These are phyloP conservation scores for Chaetorhynchus papuensis DNA, from an alignment of 2,113 vertebrate species.

Conservation along the genomic window DNA sequence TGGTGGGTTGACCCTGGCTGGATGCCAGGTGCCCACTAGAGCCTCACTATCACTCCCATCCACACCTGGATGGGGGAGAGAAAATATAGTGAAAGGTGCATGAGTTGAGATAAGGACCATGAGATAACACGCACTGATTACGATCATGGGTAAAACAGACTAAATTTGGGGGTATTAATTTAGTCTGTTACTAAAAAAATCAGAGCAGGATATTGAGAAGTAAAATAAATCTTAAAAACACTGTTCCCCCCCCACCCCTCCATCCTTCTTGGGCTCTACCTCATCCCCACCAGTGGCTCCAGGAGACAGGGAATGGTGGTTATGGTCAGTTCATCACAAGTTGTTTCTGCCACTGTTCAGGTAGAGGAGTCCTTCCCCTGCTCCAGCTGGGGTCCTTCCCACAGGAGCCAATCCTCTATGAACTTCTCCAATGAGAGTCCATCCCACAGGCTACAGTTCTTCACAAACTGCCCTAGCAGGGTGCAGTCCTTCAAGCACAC, in stretches of 20 bases:
- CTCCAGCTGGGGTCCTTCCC: not conserved
- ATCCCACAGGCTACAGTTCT: not conserved
- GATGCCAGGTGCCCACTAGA: not conserved
- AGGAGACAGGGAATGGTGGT: not conserved
- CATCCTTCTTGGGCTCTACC: fast-evolving
- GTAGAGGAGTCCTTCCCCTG: not conserved
- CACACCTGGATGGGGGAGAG: not conserved
- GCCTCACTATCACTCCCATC: not conserved
- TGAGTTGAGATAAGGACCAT: not conserved
- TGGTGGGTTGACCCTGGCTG: not conserved
- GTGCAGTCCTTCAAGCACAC: not conserved
- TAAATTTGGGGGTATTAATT: not conserved
- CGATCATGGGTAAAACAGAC: not conserved
- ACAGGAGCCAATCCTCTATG: fast-evolving
- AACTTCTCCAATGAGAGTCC: not conserved
- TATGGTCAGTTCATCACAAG: not conserved
- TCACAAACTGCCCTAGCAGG: not conserved
- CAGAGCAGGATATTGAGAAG: not conserved
- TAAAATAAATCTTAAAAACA: not conserved
- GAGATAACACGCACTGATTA: not conserved
- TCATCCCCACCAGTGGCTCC: not conserved
- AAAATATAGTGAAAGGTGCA: not conserved
- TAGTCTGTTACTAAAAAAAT: not conserved
- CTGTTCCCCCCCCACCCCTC: too few species aligned
- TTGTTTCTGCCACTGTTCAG: not conserved